Evolutionary conservation across 2,797 vertebrate species (phyloP).

Genomic region (Sparidentex hasta): DNA sequence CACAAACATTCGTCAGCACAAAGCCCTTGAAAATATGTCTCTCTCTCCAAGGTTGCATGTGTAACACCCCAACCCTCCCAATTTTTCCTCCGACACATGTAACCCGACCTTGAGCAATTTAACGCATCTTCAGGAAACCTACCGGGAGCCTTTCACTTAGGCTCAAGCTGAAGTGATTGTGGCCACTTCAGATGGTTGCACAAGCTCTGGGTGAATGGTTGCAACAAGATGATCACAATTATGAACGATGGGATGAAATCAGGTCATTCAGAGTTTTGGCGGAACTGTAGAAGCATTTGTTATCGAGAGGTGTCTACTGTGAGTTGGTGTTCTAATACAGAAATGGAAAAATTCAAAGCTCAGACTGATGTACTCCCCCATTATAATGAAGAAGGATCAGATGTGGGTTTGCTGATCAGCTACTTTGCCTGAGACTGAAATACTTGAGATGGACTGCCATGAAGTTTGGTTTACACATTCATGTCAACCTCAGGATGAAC

Average conservation of each 20-base stretch:
- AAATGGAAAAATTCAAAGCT: too few species aligned
- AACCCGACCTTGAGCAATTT: constrained; percentile 48
- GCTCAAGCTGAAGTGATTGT: constrained; percentile 57
- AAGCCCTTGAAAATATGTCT: constrained; percentile 26
- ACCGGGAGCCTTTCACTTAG: constrained; percentile 29
- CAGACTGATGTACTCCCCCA: too few species aligned
- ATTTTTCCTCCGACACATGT: not conserved
- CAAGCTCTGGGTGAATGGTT: not conserved
- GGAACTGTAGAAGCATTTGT: not conserved
- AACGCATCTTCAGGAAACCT: constrained; percentile 31
- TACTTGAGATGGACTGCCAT: too few species aligned
- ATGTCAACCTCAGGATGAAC: not conserved
- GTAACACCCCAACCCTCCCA: not conserved
- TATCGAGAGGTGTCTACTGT: not conserved
- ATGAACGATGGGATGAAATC: not conserved
- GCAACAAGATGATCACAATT: constrained; percentile 1
- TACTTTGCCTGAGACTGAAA: too few species aligned
- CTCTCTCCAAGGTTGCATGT: constrained; percentile 22
- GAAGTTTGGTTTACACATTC: too few species aligned
- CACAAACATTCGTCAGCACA: constrained; percentile 15
- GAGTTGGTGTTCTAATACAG: not conserved
- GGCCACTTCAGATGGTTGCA: constrained; percentile 33
- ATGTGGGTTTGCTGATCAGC: not conserved
- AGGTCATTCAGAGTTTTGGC: not conserved
- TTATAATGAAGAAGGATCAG: too few species aligned